These are phyloP conservation scores for Agrenia bidenticulata DNA, from an alignment of 2,888 invertebrate genomes.

Conservation along the genomic window DNA sequence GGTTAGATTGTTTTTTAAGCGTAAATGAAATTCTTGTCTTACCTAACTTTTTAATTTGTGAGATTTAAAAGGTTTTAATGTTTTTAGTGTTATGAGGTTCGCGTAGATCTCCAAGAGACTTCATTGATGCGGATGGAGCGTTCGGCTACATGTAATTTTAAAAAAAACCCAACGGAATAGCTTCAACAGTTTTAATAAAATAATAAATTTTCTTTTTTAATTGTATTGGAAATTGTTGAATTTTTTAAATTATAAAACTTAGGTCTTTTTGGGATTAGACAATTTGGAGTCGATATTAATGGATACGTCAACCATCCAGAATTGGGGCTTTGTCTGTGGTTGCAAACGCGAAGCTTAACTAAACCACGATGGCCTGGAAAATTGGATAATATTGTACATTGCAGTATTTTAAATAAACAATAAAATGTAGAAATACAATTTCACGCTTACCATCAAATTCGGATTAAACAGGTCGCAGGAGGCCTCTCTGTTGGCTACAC, in stretches of 20 bases:
- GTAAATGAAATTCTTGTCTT: too few species aligned
- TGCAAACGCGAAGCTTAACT: constrained; percentile 84
- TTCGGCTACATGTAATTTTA: constrained; percentile 74
- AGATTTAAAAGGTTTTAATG: too few species aligned
- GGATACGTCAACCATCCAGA: constrained; percentile 84
- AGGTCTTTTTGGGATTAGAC: constrained; percentile 85
- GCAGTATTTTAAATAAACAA: too few species aligned
- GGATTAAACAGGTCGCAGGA: constrained; percentile 68
- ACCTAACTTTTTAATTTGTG: constrained; percentile 1
- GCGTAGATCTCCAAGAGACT: constrained; percentile 67
- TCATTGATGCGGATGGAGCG: constrained; percentile 80
- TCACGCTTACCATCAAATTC: neutral
- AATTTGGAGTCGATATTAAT: constrained; percentile 92
- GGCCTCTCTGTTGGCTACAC: constrained; percentile 84
- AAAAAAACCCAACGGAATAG: too few species aligned
- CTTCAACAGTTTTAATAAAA: neutral
- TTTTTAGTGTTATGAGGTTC: constrained; percentile 82
- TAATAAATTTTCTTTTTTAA: neutral
- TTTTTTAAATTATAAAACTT: constrained; percentile 10
- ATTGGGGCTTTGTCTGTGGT: constrained; percentile 85
- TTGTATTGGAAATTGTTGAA: constrained; percentile 16
- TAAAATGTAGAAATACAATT: constrained; percentile 19
- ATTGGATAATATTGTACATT: constrained; percentile 84
- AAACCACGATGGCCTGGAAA: constrained; percentile 95
- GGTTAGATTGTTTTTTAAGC: constrained; percentile 58